A percentile compares a stretch with the other conserved stretches of the same genome.
Conservation (phyloP, 2,888 invertebrate genomes). For the Diaperis boleti region DNA sequence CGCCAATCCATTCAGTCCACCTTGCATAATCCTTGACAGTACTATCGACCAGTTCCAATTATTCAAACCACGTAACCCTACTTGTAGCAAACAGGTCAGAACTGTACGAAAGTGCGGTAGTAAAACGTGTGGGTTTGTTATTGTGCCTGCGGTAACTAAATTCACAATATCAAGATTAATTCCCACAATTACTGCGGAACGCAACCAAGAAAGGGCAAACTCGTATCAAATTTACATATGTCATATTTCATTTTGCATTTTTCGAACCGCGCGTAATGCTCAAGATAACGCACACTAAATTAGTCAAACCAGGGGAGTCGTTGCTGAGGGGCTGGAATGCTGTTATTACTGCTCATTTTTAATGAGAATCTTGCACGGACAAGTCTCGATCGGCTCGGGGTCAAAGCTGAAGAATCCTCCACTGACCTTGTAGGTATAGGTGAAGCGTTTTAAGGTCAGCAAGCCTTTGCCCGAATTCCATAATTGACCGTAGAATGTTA, state of each 20-base stretch:
- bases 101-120: conserved; percentile 40
- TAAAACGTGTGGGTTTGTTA: conserved; percentile 41
- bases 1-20: neutral
- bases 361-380: conserved; percentile 40
- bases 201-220: conserved; percentile 38
- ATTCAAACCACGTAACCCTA: conserved; percentile 34
- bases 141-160: conserved; percentile 40
- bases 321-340: conserved; percentile 36
- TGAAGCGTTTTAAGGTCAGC: conserved; percentile 36
- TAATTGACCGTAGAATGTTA: conserved; percentile 19
- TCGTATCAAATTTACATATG: conserved; percentile 27
- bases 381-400: conserved; percentile 40
- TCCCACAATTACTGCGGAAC: conserved; percentile 41
- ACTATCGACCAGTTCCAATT: conserved; percentile 29
- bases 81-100: conserved; percentile 27
- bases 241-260: conserved; percentile 31
- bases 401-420: conserved; percentile 31
- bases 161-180: conserved; percentile 47
- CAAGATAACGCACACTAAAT: conserved; percentile 25
- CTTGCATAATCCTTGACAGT: conserved; percentile 18
- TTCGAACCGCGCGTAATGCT: neutral
- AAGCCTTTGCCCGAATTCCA: conserved; percentile 37
- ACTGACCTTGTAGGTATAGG: conserved; percentile 36
- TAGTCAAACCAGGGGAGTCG: conserved; percentile 30
- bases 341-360: conserved; percentile 42